Percentiles rank a stretch among this genome's conserved stretches.
Evolutionary conservation across 2,797 vertebrate species (phyloP).

Genomic region (Triplophysa yarkandensis): DNA sequence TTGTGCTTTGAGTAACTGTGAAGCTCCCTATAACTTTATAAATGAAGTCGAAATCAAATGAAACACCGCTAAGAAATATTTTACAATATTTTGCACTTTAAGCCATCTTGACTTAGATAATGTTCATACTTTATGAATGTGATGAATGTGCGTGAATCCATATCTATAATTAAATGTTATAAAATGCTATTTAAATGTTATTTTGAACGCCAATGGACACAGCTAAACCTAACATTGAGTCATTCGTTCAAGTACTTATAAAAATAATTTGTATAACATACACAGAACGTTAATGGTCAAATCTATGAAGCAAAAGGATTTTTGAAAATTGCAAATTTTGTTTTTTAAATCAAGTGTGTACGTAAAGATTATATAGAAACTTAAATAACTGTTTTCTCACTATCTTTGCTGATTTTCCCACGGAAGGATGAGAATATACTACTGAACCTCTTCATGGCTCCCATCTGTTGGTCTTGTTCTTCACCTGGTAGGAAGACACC

Average conservation of each 20-base stretch:
- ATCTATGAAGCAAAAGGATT: not conserved
- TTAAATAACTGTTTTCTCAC: constrained; percentile 49
- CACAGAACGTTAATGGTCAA: not conserved
- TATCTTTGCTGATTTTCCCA: constrained; percentile 64
- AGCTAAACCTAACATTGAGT: not conserved
- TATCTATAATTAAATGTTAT: not conserved
- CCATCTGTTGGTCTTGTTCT: constrained; percentile 60
- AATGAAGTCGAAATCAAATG: constrained; percentile 2
- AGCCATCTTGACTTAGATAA: not conserved
- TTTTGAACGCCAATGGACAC: too few relatives aligned
- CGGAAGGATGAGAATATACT: constrained; percentile 70
- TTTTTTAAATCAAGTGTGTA: not conserved
- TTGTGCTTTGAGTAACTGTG: not conserved
- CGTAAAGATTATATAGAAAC: not conserved
- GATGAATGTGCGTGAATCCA: not conserved
- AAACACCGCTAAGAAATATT: not conserved
- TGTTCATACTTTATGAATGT: not conserved
- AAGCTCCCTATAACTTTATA: constrained; percentile 6
- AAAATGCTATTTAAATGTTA: too few relatives aligned
- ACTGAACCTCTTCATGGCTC: constrained; percentile 72
- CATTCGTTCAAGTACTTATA: not conserved
- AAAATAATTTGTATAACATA: not conserved
- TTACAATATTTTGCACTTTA: not conserved
- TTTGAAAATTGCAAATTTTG: not conserved
- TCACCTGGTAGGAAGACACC: constrained; percentile 58